Evolutionary conservation across 1,140 invertebrate genomes (phyloP).

Genomic region (Ceratina calcarata): DNA sequence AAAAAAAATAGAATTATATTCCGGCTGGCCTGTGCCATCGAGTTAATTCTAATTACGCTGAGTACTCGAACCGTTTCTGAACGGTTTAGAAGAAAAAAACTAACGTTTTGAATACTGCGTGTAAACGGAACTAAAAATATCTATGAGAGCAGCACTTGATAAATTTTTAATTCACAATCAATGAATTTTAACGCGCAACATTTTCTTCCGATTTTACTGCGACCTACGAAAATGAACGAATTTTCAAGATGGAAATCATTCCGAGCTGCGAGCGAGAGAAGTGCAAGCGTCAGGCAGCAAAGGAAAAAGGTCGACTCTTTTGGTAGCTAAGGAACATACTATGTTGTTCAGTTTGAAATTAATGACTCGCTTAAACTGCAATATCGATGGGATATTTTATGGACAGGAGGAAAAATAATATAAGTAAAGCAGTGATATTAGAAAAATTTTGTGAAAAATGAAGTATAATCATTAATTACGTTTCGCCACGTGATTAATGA

Average conservation of each 20-base stretch:
- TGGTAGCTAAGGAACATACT: background rate
- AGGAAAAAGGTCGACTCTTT: slow-evolving; percentile 13
- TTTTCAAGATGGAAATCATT: background rate
- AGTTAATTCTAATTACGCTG: slow-evolving; percentile 20
- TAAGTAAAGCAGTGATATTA: background rate
- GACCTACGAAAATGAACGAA: background rate
- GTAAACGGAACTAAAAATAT: background rate
- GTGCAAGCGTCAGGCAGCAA: background rate
- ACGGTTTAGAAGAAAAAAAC: background rate
- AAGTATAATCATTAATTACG: background rate
- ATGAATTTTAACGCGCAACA: background rate
- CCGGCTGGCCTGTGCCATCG: background rate
- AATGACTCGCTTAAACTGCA: slow-evolving; percentile 2
- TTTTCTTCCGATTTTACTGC: background rate
- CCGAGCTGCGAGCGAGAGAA: background rate
- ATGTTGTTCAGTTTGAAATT: background rate
- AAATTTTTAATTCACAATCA: background rate
- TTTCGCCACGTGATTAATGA: background rate
- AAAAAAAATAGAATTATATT: background rate
- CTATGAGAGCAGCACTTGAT: too few relatives aligned
- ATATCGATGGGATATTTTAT: background rate
- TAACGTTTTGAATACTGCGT: too few relatives aligned
- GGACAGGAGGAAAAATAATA: background rate
- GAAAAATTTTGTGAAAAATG: background rate
- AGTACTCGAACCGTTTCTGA: background rate